Evolutionary conservation across 1,140 invertebrate species (phyloP).

Genomic region (Augochlora pura): DNA sequence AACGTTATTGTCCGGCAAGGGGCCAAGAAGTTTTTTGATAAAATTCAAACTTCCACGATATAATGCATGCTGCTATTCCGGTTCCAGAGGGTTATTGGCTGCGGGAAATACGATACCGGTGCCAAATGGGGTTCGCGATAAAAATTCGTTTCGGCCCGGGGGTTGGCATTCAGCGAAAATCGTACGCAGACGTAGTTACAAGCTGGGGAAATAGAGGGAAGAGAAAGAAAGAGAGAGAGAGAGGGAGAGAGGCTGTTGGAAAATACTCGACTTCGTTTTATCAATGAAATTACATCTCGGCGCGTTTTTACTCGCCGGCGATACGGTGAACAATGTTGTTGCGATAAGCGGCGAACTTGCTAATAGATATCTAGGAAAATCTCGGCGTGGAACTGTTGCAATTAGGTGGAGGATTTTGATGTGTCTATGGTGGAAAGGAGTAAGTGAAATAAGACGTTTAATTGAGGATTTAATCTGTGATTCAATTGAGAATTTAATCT

Average conservation of each 20-base stretch:
- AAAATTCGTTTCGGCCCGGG: conserved; percentile 41
- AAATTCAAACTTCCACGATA: conserved; percentile 37
- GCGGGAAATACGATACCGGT: conserved; percentile 40
- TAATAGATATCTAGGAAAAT: no score
- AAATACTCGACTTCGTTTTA: conserved; percentile 7
- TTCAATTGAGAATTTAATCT: no score
- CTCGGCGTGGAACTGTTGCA: no score
- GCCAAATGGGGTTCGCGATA: conserved; percentile 47
- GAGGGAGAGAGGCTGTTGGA: neutral
- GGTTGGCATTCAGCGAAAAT: conserved; percentile 10
- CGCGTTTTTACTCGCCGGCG: no score
- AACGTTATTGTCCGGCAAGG: conserved; percentile 29
- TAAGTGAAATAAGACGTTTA: no score
- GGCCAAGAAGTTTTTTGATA: conserved; percentile 45
- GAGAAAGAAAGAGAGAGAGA: neutral
- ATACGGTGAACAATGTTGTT: neutral
- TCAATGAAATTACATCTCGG: conserved; percentile 18
- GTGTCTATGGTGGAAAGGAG: no score
- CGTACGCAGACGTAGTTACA: conserved; percentile 9
- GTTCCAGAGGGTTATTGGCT: conserved; percentile 33
- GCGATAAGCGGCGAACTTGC: no score
- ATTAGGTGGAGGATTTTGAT: no score
- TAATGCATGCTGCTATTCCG: conserved; percentile 27
- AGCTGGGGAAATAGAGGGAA: neutral
- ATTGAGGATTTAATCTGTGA: no score